Percentiles rank a stretch among this genome's conserved stretches.
Evolutionary conservation across 2,113 vertebrate genomes (phyloP).

Genomic region (Tupaia chinensis): DNA sequence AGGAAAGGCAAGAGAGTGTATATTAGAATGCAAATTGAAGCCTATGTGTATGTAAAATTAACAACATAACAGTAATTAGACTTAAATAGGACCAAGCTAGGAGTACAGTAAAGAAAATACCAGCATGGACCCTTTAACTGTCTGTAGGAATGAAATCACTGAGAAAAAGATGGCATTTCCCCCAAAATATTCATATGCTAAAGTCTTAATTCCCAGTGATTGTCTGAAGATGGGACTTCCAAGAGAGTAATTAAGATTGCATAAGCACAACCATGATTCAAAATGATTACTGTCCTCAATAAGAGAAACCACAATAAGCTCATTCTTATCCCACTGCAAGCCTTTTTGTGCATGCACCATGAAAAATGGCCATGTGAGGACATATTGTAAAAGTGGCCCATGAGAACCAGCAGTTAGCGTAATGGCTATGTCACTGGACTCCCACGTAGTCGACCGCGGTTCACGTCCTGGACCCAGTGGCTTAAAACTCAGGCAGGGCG

Average conservation of each 20-base stretch:
- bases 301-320: neutral
- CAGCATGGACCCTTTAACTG: neutral
- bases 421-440: too few relatives aligned
- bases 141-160: neutral
- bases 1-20: neutral
- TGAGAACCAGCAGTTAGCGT: too few relatives aligned
- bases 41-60: neutral
- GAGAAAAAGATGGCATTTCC: neutral
- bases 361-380: neutral
- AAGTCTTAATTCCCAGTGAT: neutral
- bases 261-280: neutral
- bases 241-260: neutral
- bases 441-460: too few relatives aligned
- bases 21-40: neutral
- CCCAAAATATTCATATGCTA: neutral
- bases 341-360: neutral
- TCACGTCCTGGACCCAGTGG: too few relatives aligned
- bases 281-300: neutral
- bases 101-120: neutral
- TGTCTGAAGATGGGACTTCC: neutral
- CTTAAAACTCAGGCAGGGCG: too few relatives aligned
- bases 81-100: neutral
- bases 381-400: neutral
- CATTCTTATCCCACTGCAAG: neutral
- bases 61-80: neutral